Conservation (phyloP, 2,113 vertebrate species). For the Thermophis baileyi region DNA sequence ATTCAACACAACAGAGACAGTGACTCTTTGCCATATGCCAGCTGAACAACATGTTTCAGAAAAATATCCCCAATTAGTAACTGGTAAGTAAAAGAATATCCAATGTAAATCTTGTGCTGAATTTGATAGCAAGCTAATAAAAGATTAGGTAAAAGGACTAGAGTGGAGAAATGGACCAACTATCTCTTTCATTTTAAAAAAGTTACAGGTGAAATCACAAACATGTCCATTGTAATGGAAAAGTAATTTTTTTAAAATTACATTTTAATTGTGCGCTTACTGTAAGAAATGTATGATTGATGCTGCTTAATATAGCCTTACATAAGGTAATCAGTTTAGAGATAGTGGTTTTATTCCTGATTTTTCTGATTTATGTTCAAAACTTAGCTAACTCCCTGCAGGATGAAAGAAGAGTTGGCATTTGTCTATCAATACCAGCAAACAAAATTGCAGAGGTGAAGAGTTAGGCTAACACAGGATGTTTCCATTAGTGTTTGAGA, state of each 20-base stretch:
- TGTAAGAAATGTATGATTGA: neutral
- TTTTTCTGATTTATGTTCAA: neutral
- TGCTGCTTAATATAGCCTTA: neutral
- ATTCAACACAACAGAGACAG: neutral
- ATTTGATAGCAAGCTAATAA: neutral
- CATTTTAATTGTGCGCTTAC: neutral
- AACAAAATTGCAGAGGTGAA: neutral
- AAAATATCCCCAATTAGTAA: neutral
- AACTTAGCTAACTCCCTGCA: neutral
- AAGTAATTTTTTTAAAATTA: neutral
- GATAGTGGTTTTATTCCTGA: neutral
- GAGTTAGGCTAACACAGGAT: neutral
- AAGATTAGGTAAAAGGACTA: neutral
- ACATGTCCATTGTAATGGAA: neutral
- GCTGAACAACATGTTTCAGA: neutral
- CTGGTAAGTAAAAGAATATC: neutral
- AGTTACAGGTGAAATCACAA: neutral
- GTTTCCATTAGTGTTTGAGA: neutral
- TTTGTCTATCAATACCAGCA: neutral
- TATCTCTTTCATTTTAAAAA: neutral
- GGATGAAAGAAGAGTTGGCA: neutral
- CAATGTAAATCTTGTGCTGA: neutral
- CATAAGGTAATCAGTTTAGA: neutral
- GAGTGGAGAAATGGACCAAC: neutral
- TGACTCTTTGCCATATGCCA: neutral